phyloP scores from a whole-genome alignment of 2,113 vertebrate genomes.

The Gopherus evgoodei region DNA sequence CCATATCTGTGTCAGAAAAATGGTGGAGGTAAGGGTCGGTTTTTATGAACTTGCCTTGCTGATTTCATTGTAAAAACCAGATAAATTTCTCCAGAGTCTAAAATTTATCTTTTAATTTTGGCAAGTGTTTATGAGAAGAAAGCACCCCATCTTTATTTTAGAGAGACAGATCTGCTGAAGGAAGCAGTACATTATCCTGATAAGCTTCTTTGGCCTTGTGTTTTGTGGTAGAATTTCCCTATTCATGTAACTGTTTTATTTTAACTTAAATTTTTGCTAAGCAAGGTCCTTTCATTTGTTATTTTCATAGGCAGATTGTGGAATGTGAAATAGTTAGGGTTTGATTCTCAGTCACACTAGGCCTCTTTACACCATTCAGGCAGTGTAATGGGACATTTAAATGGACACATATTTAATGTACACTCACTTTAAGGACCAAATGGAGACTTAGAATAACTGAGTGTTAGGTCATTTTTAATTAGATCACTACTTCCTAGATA shows the following conservation, averaged over 20 bases:
- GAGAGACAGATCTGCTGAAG: not conserved
- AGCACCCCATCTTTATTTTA: not conserved
- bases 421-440: not conserved
- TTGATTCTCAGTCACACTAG: not conserved
- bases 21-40: conserved; percentile 91
- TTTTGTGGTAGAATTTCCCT: not conserved
- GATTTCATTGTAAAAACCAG: not conserved
- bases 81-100: not conserved
- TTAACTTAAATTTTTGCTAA: not conserved
- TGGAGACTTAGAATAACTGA: not conserved
- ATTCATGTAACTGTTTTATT: not conserved
- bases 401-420: not conserved
- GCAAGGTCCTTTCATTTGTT: accelerated
- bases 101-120: not conserved
- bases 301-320: not conserved
- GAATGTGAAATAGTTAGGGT: not conserved
- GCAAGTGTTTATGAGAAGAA: not conserved
- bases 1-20: conserved; percentile 99
- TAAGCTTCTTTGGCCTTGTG: not conserved
- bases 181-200: not conserved
- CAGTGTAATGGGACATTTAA: not conserved
- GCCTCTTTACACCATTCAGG: not conserved
- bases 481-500: not conserved
- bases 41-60: not conserved
- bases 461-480: not conserved